Percentiles rank a stretch among this genome's conserved stretches.
phyloP scores from a whole-genome alignment of 2,113 vertebrate species.

The Bujurquina vittata region DNA sequence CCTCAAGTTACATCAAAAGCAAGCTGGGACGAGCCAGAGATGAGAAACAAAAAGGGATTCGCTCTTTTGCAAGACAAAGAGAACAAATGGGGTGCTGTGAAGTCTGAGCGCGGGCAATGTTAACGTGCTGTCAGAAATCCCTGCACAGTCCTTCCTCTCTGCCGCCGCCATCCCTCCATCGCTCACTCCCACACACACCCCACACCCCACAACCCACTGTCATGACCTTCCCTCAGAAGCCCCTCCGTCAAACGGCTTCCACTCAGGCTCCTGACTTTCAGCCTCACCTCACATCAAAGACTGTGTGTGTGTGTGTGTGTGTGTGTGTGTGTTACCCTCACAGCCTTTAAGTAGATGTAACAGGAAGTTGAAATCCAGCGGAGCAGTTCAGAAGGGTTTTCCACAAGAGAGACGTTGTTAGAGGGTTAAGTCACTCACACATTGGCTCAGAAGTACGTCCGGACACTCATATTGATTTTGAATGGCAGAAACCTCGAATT shows the following conservation, averaged over 20 bases:
- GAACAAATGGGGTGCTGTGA: slow-evolving; percentile 62
- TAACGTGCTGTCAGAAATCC: slow-evolving; percentile 73
- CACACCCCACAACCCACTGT: not conserved
- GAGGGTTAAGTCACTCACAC: not conserved
- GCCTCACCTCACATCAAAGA: slow-evolving; percentile 62
- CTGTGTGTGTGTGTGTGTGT: too few species aligned
- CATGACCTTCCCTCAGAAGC: slow-evolving; percentile 13
- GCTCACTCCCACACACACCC: slow-evolving; percentile 13
- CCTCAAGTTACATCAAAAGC: slow-evolving; percentile 45
- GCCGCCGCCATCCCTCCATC: slow-evolving; percentile 41
- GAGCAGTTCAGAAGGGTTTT: slow-evolving; percentile 22
- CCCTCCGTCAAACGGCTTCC: slow-evolving; percentile 51
- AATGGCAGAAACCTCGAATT: not conserved
- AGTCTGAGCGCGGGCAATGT: slow-evolving; percentile 60
- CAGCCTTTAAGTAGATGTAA: too few species aligned
- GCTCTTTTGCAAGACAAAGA: slow-evolving; percentile 30
- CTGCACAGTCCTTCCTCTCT: slow-evolving; percentile 44
- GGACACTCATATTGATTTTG: too few species aligned
- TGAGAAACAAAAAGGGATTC: slow-evolving; percentile 35
- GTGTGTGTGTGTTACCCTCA: too few species aligned
- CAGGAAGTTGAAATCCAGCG: slow-evolving; percentile 7
- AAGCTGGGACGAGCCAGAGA: not conserved
- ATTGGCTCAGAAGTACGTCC: not conserved
- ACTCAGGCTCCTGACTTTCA: slow-evolving; percentile 31
- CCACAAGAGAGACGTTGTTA: slow-evolving; percentile 23